Evolutionary conservation across 2,888 invertebrate genomes (phyloP).

Genomic region (Dendrolimus pini): DNA sequence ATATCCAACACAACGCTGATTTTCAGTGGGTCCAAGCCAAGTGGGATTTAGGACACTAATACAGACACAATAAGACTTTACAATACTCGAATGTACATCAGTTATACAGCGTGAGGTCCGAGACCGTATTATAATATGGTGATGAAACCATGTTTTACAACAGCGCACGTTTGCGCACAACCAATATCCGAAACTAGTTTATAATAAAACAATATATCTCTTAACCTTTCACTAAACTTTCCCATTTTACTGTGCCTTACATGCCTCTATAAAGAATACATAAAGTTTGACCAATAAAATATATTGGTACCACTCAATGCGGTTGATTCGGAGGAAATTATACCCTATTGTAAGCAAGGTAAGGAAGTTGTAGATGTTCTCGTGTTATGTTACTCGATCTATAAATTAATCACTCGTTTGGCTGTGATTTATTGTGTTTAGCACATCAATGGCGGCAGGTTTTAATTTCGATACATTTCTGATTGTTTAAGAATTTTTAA

Average conservation of each 20-base stretch:
- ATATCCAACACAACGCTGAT: too few species aligned
- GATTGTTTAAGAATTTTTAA: conserved; percentile 13
- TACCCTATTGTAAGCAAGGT: background rate
- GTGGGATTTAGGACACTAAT: too few species aligned
- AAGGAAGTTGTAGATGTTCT: conserved; percentile 1
- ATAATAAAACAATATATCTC: conserved; percentile 41
- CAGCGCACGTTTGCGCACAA: too few species aligned
- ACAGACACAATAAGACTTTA: too few species aligned
- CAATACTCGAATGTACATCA: too few species aligned
- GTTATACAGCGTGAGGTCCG: too few species aligned
- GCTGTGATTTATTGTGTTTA: conserved; percentile 49
- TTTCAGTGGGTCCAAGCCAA: too few species aligned
- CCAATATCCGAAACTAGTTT: conserved; percentile 4
- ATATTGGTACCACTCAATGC: background rate
- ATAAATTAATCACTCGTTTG: conserved; percentile 46
- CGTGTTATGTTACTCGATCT: conserved; percentile 21
- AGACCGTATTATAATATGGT: too few species aligned
- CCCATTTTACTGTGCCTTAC: conserved; percentile 46
- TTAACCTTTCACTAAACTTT: conserved; percentile 50
- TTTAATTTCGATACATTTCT: conserved; percentile 22
- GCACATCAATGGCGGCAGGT: conserved; percentile 47
- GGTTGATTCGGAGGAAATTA: background rate
- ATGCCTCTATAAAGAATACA: conserved; percentile 35
- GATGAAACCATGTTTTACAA: too few species aligned
- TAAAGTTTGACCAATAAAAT: conserved; percentile 41